Evolutionary conservation across 2,888 invertebrate species (phyloP).

Genomic region (Cephus nigrinus): DNA sequence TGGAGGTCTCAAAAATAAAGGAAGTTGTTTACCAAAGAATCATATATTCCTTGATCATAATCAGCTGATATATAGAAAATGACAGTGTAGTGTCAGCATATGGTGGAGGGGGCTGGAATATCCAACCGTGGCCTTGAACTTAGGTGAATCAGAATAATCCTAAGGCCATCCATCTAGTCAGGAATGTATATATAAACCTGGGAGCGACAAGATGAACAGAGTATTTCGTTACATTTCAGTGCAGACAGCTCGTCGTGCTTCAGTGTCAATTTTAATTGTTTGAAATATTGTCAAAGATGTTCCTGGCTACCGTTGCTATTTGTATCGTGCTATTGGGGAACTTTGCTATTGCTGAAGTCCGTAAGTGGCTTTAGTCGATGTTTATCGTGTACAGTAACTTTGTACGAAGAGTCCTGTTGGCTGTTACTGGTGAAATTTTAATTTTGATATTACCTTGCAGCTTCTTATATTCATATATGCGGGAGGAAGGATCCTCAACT

Average conservation of each 20-base stretch:
- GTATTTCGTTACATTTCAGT: not conserved
- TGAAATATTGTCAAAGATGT: not conserved
- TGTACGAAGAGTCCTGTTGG: not conserved
- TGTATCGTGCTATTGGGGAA: conserved; percentile 19
- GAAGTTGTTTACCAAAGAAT: not conserved
- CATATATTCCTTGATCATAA: not conserved
- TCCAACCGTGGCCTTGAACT: conserved; percentile 44
- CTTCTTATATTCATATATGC: conserved; percentile 55
- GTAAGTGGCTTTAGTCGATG: conserved; percentile 41
- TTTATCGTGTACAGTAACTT: not conserved
- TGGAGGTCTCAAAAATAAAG: not conserved
- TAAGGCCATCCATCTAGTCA: conserved; percentile 32
- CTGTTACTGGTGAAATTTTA: not conserved
- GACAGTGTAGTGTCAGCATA: not conserved
- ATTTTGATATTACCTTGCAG: conserved; percentile 29
- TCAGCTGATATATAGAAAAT: not conserved
- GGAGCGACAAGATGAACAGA: conserved; percentile 6
- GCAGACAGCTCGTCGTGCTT: not conserved
- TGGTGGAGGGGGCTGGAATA: not conserved
- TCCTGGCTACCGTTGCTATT: not conserved
- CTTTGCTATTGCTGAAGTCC: conserved; percentile 38
- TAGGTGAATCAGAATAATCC: conserved; percentile 40
- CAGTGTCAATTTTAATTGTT: not conserved
- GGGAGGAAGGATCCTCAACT: conserved; percentile 51
- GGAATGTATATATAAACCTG: conserved; percentile 47